Evolutionary conservation across 2,888 invertebrate species (phyloP).

Genomic region (Entomobrya proxima): DNA sequence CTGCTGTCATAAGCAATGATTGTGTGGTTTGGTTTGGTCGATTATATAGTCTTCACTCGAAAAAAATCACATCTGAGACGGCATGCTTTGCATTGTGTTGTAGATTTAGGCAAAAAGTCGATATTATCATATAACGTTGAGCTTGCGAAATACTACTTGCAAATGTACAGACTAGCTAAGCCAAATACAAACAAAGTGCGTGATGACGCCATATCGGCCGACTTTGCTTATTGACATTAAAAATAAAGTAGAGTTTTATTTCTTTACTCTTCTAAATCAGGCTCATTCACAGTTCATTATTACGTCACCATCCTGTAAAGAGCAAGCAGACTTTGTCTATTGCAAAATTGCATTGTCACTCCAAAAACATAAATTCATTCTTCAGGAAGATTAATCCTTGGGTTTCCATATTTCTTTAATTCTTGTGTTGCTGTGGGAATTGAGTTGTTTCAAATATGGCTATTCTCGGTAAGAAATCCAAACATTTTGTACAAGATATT

Average conservation of each 20-base stretch:
- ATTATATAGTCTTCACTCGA: not conserved
- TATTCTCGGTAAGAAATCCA: no score
- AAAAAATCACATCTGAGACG: not conserved
- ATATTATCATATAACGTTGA: not conserved
- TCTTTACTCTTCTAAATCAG: not conserved
- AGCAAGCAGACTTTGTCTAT: no score
- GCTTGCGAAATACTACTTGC: not conserved
- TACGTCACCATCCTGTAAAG: no score
- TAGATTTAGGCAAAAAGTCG: not conserved
- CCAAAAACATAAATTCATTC: no score
- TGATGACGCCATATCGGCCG: not conserved
- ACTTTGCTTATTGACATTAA: not conserved
- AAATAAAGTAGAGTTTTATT: not conserved
- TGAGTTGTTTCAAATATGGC: no score
- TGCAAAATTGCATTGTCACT: no score
- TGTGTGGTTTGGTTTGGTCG: constrained; percentile 25
- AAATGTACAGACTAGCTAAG: not conserved
- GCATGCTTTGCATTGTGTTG: not conserved
- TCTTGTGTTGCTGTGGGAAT: no score
- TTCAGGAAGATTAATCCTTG: no score
- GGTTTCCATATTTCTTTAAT: no score
- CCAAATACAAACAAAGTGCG: not conserved
- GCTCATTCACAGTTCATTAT: no score
- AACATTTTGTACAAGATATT: no score
- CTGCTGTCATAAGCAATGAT: not conserved